Base-by-base conservation (phyloP, 2,797 vertebrate species). In the Acanthurus lineatus region DNA sequence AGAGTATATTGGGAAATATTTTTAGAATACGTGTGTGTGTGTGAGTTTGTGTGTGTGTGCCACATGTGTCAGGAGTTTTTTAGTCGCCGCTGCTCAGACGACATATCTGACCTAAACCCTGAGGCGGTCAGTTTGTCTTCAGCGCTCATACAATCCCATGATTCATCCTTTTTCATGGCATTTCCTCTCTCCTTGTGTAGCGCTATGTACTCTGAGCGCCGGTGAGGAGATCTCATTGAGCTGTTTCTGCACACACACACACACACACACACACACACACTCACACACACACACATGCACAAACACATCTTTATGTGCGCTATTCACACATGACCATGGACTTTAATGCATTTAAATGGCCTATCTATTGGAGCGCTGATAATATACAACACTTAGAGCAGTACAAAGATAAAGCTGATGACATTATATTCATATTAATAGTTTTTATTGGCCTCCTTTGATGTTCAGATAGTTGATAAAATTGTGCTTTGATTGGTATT, bases 91-190 rank as follows among this genome's bases (percentile, higher is more conserved):
- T 15, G 53, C 61, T 75, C 79, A 85, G 74, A 88, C 79, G 51
- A 64, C 79, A 77, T 68, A 15, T 58, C 86, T 89, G 88, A 91
- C 86, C 90, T 79, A 77, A 85, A 91, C 85, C 81, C 92, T 2
- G 32, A 85, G 90, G 86, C 80, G 28, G 57, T 84, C 85, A 79
- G 60, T 48, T 74, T 73, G 77, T 77, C 73, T 75, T 83, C 65
- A 56, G 69, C 60, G 58, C 62, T 82, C 59, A 75, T 76, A 74
- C 87, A 91, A 84, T 84, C 88, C 85, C 76, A 62, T 87, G 86
- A 88, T 90, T 91, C 90, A 89, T 88, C 86, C 77, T 82, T 86
- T 91, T 92, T 89, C 81, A 76, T 85, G 77, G 88, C 78, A 32
- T 86, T 86, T 89, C 76, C 77, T 82, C 69, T 73, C 75, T 79